A percentile compares a stretch with the other conserved stretches of the same genome.
Evolutionary conservation across 2,113 vertebrate genomes (phyloP).

Genomic region (human): DNA sequence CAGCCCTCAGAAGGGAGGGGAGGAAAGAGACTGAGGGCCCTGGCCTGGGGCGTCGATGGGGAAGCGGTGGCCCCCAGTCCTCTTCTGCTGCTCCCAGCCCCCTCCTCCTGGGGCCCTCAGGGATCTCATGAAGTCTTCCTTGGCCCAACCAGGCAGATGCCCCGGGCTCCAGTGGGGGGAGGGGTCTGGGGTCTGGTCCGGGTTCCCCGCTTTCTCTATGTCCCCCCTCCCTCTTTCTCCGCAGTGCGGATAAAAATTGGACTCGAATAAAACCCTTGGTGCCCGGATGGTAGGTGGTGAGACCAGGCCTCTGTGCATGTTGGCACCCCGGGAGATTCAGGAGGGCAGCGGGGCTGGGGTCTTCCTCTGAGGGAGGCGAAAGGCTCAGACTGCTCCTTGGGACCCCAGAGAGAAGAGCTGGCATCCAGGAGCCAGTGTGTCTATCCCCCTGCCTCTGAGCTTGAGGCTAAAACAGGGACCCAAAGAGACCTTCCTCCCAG

Average conservation of each 20-base stretch:
- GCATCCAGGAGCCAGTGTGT: neutral
- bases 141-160: slow-evolving; percentile 68
- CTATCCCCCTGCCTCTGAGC: neutral
- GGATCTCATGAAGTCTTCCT: slow-evolving; percentile 80
- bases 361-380: neutral
- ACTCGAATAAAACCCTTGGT: slow-evolving; percentile 75
- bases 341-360: neutral
- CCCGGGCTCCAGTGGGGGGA: slow-evolving; percentile 57
- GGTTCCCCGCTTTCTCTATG: slow-evolving; percentile 41
- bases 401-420: neutral
- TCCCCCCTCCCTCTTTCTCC: slow-evolving; percentile 51
- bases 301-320: slow-evolving; percentile 37
- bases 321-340: neutral
- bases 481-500: neutral
- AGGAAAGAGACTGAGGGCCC: slow-evolving; percentile 11
- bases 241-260: slow-evolving; percentile 66
- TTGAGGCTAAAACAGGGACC: neutral
- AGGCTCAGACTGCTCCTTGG: neutral
- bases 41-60: neutral
- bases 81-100: slow-evolving; percentile 64
- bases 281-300: slow-evolving; percentile 61
- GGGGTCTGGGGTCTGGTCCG: slow-evolving; percentile 70
- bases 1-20: slow-evolving; percentile 1
- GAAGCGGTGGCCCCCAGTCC: neutral
- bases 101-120: slow-evolving; percentile 76